Conservation (phyloP, 2,113 vertebrate genomes). For the Caranx ignobilis region DNA sequence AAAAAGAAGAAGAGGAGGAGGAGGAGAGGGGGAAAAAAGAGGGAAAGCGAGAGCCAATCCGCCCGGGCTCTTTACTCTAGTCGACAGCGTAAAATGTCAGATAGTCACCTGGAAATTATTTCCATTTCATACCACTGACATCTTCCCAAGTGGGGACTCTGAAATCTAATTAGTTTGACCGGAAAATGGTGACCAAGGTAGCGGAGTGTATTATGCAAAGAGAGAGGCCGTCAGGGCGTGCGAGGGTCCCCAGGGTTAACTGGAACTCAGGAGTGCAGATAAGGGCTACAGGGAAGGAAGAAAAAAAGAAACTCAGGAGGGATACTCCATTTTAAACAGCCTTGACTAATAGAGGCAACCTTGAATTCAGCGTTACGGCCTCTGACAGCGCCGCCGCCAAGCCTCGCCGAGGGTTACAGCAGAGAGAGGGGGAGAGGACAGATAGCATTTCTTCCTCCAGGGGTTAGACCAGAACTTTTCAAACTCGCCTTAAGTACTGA, state of each 20-base stretch:
- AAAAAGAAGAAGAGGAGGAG: neutral
- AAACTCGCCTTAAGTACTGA: constrained; percentile 45
- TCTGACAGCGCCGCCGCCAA: constrained; percentile 34
- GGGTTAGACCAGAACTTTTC: constrained; percentile 51
- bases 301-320: constrained; percentile 59
- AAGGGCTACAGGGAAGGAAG: constrained; percentile 51
- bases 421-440: constrained; percentile 1
- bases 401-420: neutral
- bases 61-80: constrained; percentile 69
- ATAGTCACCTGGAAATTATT: constrained; percentile 85
- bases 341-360: constrained; percentile 71
- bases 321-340: constrained; percentile 71
- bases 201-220: constrained; percentile 69
- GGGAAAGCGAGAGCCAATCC: constrained; percentile 31
- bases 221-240: constrained; percentile 50
- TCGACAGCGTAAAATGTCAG: constrained; percentile 78
- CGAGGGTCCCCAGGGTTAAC: constrained; percentile 76
- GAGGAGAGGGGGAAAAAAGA: neutral
- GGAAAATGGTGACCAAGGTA: constrained; percentile 71
- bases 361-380: constrained; percentile 47
- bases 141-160: constrained; percentile 67
- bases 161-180: constrained; percentile 84
- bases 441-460: constrained; percentile 33
- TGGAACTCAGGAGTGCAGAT: constrained; percentile 77
- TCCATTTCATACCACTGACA: constrained; percentile 80